These are phyloP conservation scores for Apocrypta bakeri DNA, from an alignment of 1,140 invertebrate genomes.

Conservation along the genomic window DNA sequence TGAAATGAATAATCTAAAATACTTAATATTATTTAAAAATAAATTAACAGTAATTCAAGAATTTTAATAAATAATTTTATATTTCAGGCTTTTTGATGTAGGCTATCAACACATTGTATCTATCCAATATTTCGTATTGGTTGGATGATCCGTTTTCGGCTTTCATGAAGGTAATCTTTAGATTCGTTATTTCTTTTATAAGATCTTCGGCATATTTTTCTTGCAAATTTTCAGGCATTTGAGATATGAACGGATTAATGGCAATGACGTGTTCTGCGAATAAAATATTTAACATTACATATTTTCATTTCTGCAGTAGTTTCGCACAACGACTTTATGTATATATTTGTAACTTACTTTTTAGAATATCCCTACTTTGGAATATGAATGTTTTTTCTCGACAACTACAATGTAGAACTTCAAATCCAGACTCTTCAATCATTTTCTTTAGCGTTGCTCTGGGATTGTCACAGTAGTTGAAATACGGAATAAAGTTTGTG, in stretches of 20 bases:
- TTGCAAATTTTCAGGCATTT: conserved; percentile 78
- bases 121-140: conserved; percentile 65
- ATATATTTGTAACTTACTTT: conserved; percentile 72
- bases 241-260: conserved; percentile 83
- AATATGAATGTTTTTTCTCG: conserved; percentile 80
- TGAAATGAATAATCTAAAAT: background rate
- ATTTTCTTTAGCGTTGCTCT: conserved; percentile 78
- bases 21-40: background rate
- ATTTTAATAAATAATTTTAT: background rate
- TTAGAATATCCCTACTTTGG: conserved; percentile 75
- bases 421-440: conserved; percentile 80
- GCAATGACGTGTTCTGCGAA: conserved; percentile 80
- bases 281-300: conserved; percentile 6
- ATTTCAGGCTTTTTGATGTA: conserved; percentile 65
- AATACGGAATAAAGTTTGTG: conserved; percentile 64
- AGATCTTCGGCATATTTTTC: conserved; percentile 77
- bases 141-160: conserved; percentile 56
- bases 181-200: conserved; percentile 63
- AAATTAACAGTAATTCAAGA: background rate
- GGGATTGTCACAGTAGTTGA: conserved; percentile 75
- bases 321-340: no score
- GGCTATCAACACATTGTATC: conserved; percentile 68
- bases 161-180: conserved; percentile 63
- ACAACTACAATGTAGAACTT: conserved; percentile 78
- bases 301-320: no score